These are phyloP conservation scores for Bursaphelenchus mucronatus DNA, from an alignment of 1,140 invertebrate genomes.

Conservation along the genomic window DNA sequence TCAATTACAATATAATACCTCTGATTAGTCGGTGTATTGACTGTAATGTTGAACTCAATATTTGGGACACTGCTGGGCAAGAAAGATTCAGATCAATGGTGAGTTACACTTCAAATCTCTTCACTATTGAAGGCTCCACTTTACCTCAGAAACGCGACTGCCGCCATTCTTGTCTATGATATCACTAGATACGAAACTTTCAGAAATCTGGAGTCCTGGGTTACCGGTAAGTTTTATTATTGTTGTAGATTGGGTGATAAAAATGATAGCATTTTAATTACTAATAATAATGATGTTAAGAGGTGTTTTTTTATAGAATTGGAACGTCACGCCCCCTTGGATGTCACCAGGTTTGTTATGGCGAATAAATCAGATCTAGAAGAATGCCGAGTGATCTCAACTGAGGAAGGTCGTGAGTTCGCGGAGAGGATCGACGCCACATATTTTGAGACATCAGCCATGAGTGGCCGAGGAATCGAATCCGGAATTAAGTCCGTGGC, in stretches of 20 bases:
- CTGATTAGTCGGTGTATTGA: constrained; percentile 23
- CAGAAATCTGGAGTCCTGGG: constrained; percentile 29
- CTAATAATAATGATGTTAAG: not conserved
- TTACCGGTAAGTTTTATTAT: constrained; percentile 29
- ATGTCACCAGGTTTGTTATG: constrained; percentile 31
- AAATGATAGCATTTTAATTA: not conserved
- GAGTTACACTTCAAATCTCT: constrained; percentile 78
- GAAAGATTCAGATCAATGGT: constrained; percentile 94
- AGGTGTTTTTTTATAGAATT: constrained; percentile 18
- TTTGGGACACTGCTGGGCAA: constrained; percentile 84
- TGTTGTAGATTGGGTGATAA: constrained; percentile 7
- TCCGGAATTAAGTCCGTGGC: constrained; percentile 21
- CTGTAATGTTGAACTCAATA: constrained; percentile 35
- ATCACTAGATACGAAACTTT: constrained; percentile 75
- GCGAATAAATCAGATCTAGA: constrained; percentile 39
- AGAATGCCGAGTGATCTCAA: constrained; percentile 19
- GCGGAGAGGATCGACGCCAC: constrained; percentile 35
- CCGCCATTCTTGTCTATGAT: constrained; percentile 97
- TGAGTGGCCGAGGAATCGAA: constrained; percentile 39
- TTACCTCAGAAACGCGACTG: constrained; percentile 70
- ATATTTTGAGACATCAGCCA: constrained; percentile 44
- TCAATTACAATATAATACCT: not conserved
- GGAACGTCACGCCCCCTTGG: constrained; percentile 1
- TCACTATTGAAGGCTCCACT: not conserved
- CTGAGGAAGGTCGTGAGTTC: constrained; percentile 31